Evolutionary conservation across 2,888 invertebrate species (phyloP).

Genomic region (Spialia ferax): DNA sequence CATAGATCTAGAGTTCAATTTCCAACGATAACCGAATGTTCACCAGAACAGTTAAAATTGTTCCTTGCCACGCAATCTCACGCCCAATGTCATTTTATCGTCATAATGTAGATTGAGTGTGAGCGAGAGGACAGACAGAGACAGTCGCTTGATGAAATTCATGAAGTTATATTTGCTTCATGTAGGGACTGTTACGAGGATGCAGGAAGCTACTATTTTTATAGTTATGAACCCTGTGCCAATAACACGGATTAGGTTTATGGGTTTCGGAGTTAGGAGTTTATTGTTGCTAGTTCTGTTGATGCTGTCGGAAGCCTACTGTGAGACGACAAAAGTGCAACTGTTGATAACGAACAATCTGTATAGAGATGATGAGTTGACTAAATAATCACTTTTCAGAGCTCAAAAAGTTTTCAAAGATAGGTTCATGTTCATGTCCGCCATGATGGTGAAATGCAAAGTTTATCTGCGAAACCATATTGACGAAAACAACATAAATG

Average conservation of each 20-base stretch:
- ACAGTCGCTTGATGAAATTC: slow-evolving; percentile 67
- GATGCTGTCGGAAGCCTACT: neutral
- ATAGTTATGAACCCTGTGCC: slow-evolving; percentile 35
- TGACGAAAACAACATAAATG: too few species aligned
- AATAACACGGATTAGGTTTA: slow-evolving; percentile 31
- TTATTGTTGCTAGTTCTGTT: slow-evolving; percentile 4
- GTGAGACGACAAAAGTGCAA: neutral
- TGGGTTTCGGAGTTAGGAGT: slow-evolving; percentile 15
- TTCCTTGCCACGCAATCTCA: slow-evolving; percentile 70
- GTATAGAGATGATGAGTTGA: neutral
- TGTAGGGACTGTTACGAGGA: slow-evolving; percentile 43
- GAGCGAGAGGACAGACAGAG: slow-evolving; percentile 46
- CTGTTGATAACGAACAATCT: neutral
- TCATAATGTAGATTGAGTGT: slow-evolving; percentile 74
- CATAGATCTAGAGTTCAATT: slow-evolving; percentile 45
- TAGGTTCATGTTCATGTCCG: too few species aligned
- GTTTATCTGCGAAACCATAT: too few species aligned
- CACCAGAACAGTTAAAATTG: slow-evolving; percentile 41
- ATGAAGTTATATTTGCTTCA: slow-evolving; percentile 59
- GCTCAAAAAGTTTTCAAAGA: too few species aligned
- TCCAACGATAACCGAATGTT: slow-evolving; percentile 38
- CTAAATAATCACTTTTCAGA: too few species aligned
- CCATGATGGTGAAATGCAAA: too few species aligned
- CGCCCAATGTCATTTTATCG: slow-evolving; percentile 82
- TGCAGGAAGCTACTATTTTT: slow-evolving; percentile 40